phyloP scores from a whole-genome alignment of 2,888 invertebrate genomes.

The Pheosia tremula region DNA sequence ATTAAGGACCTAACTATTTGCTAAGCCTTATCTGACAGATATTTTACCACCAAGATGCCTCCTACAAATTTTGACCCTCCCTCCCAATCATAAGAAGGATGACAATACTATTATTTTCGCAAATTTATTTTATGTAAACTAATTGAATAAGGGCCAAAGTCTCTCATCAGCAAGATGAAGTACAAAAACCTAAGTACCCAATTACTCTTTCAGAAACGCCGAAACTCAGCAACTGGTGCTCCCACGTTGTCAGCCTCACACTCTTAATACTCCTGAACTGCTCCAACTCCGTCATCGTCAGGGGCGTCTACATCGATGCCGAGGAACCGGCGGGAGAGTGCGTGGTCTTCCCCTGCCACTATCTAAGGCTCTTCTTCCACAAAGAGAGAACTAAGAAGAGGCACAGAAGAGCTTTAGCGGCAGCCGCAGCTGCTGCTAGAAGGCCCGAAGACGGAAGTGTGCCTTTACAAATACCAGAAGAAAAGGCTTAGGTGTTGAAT shows the following conservation, averaged over 20 bases:
- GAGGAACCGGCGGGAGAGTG: conserved; percentile 93
- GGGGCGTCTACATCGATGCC: conserved; percentile 95
- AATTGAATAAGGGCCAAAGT: no score
- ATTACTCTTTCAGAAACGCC: conserved; percentile 84
- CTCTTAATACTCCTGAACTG: conserved; percentile 92
- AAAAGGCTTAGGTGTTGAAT: conserved; percentile 62
- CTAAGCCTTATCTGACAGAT: no score
- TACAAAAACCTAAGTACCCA: background rate
- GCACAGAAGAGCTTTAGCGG: conserved; percentile 65
- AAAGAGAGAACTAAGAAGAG: conserved; percentile 87
- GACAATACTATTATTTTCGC: no score
- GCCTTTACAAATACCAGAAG: conserved; percentile 70
- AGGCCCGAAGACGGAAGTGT: conserved; percentile 68
- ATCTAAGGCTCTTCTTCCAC: conserved; percentile 90
- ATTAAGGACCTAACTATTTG: no score
- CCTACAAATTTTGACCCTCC: no score
- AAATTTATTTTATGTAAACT: no score
- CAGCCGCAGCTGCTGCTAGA: conserved; percentile 59
- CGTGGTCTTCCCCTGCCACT: conserved; percentile 93
- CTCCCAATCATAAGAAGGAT: no score
- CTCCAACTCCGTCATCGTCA: conserved; percentile 93
- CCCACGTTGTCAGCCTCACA: conserved; percentile 89
- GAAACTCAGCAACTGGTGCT: conserved; percentile 91
- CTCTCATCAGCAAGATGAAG: no score
- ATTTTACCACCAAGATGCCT: no score